These are phyloP conservation scores for Limenitis camilla DNA, from an alignment of 2,888 invertebrate genomes.

Conservation along the genomic window DNA sequence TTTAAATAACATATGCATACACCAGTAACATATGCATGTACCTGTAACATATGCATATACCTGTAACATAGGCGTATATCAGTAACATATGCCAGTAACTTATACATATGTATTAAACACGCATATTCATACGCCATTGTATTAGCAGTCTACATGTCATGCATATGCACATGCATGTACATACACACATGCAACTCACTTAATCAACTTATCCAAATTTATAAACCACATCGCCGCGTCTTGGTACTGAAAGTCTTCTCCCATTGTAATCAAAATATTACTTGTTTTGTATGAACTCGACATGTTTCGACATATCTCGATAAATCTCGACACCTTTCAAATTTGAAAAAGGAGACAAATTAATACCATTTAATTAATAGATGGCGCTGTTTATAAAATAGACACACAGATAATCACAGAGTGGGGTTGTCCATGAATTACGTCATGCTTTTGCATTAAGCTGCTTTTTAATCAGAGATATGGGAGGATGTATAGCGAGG, in stretches of 20 bases:
- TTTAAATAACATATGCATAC: no score
- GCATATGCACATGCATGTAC: background rate
- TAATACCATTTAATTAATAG: slow-evolving; percentile 11
- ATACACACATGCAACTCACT: slow-evolving; percentile 65
- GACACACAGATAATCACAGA: background rate
- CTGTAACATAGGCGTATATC: no score
- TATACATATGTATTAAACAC: no score
- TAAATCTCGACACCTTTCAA: slow-evolving; percentile 73
- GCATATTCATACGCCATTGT: background rate
- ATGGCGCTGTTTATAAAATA: slow-evolving; percentile 16
- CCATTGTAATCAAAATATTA: slow-evolving; percentile 93
- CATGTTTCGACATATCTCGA: slow-evolving; percentile 71
- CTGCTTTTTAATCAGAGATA: no score
- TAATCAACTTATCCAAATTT: slow-evolving; percentile 90
- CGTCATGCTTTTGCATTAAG: no score
- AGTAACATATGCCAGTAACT: no score
- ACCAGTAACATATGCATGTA: no score
- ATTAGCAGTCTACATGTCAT: background rate
- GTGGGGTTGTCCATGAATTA: no score
- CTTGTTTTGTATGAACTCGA: slow-evolving; percentile 75
- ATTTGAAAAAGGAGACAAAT: background rate
- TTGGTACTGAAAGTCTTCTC: slow-evolving; percentile 92
- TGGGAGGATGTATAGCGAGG: no score
- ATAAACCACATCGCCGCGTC: slow-evolving; percentile 84
- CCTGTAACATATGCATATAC: no score